phyloP scores from a whole-genome alignment of 2,888 invertebrate genomes.

The Spialia ferax region DNA sequence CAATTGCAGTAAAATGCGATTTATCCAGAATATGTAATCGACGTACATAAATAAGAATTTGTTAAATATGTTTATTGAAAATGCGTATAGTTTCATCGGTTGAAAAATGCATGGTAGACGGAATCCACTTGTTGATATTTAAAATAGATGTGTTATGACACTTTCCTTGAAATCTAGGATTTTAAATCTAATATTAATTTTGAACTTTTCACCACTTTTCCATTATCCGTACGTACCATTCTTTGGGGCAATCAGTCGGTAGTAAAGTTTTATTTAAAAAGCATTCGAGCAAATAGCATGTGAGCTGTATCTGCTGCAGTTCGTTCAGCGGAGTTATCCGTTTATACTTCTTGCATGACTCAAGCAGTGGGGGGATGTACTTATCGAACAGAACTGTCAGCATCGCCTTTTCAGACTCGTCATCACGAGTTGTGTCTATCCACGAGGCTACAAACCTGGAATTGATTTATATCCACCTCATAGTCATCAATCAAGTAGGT shows the following conservation, averaged over 20 bases:
- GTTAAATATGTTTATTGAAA: too few relatives aligned
- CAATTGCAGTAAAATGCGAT: background rate
- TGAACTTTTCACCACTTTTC: too few relatives aligned
- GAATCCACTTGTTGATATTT: too few relatives aligned
- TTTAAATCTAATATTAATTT: too few relatives aligned
- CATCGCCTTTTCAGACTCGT: conserved; percentile 91
- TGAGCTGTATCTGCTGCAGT: conserved; percentile 95
- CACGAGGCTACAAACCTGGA: conserved; percentile 94
- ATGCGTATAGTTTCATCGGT: too few relatives aligned
- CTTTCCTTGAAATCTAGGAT: too few relatives aligned
- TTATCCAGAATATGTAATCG: too few relatives aligned
- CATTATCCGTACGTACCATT: conserved; percentile 86
- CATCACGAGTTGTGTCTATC: conserved; percentile 92
- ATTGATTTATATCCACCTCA: background rate
- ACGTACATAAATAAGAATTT: too few relatives aligned
- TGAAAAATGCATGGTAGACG: too few relatives aligned
- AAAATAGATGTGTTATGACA: too few relatives aligned
- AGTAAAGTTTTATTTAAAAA: conserved; percentile 93
- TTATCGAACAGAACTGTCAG: conserved; percentile 96
- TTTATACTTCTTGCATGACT: conserved; percentile 92
- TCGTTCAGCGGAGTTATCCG: conserved; percentile 97
- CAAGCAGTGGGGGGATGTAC: conserved; percentile 95
- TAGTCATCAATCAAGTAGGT: too few relatives aligned
- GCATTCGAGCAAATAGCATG: conserved; percentile 95
- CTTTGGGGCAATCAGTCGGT: conserved; percentile 96